Base-by-base conservation (phyloP, 1,140 invertebrate genomes). In the Trigoniulus corallinus region DNA sequence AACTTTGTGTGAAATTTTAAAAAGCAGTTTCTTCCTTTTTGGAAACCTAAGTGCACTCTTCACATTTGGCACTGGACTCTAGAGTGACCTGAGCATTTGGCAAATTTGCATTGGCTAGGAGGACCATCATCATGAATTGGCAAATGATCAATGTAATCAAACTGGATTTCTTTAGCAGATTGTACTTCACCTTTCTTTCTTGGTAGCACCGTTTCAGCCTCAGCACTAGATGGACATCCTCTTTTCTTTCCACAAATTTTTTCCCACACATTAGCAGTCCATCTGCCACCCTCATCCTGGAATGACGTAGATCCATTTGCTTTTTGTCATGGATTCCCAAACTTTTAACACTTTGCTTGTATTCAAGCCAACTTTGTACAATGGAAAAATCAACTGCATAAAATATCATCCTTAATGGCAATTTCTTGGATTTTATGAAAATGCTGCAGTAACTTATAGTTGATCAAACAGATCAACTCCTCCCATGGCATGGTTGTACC, bases 401-500 rank as follows among this genome's bases (percentile, higher is more conserved):
- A 45, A 52, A 53, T 29, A 64, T 55, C 51, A 62, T 55, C 39
- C 58, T 51, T 24, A 63, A 22, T 45, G 59, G 62, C 59, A 58
- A 63, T 59, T 64, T 64, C 58, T 54, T 52, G 7, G 58, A 62
- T 54, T 53, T 54, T 34, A 60, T 53, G 47, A 56, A 59, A 24
- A 54, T 61, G 7, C 29, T 34, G 29, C 15, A 34, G 15, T 34
- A 34, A 15, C 29, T 34, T 7, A 34, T 34, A 58, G 48, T 47
- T 54, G 54, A 57, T 67, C 62, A 48, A 63, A 46, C 18, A 59
- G 56, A 54, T 67, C 64, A 12, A 68, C 65, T 47, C 63, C 64
- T 41, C 64, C 64, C 62, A 66, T 67, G 10, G 58, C 58, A 29
- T 61, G 58, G 57, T 66, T 65, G 43, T 65, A 65, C 15, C 46